Percentiles rank a stretch among this genome's conserved stretches.
Conservation (phyloP, 2,888 invertebrate species). For the Hermodice carunculata region DNA sequence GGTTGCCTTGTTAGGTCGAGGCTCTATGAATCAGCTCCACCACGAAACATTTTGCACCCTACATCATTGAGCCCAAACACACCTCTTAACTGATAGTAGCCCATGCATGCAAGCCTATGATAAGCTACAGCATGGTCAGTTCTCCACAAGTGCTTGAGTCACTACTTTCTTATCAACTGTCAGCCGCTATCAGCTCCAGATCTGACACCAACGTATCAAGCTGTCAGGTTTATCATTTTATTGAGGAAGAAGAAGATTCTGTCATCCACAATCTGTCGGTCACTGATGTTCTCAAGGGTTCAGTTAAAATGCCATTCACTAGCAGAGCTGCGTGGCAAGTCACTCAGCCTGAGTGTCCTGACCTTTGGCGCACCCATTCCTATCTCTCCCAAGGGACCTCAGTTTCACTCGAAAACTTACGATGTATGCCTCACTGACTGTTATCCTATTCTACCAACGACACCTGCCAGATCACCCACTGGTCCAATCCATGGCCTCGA, state of each 20-base stretch:
- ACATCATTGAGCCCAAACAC: constrained; percentile 8
- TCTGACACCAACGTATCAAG: constrained; percentile 3
- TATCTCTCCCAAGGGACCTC: constrained; percentile 18
- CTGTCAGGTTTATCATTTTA: constrained; percentile 10
- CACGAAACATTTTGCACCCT: constrained; percentile 11
- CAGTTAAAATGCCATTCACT: constrained; percentile 7
- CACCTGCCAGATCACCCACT: too few species aligned
- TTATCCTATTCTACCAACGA: too few species aligned
- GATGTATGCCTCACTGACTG: too few species aligned
- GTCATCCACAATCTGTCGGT: background rate
- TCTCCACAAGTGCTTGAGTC: constrained; percentile 14
- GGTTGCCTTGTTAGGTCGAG: constrained; percentile 19
- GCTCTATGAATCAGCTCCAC: constrained; percentile 15
- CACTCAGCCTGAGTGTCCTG: constrained; percentile 9
- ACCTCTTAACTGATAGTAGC: constrained; percentile 5
- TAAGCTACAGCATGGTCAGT: constrained; percentile 9
- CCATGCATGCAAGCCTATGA: constrained; percentile 20
- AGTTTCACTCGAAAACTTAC: too few species aligned
- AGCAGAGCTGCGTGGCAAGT: constrained; percentile 2
- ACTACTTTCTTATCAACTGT: constrained; percentile 20
- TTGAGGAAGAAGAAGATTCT: background rate
- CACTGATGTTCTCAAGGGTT: background rate
- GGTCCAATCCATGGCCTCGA: too few species aligned
- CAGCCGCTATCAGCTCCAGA: constrained; percentile 9
- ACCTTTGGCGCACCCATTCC: constrained; percentile 12